Conservation (phyloP, 2,113 vertebrate species). For the Tringa solitaria region DNA sequence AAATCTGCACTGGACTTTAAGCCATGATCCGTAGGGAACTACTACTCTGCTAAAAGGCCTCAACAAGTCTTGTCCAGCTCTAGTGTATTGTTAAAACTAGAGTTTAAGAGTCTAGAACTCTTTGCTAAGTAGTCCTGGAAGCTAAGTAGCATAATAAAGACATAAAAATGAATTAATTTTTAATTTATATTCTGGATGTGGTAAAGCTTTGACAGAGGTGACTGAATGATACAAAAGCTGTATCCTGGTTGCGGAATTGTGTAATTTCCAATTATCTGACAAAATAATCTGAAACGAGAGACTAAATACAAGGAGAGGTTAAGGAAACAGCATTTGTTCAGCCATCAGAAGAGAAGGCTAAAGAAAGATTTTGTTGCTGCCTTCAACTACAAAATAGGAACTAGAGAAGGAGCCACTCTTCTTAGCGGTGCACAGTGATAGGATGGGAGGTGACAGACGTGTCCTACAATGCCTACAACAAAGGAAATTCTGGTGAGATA, state of each 20-base stretch:
- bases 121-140: not conserved
- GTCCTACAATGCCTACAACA: not conserved
- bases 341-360: not conserved
- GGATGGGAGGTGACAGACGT: not conserved
- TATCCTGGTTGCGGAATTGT: not conserved
- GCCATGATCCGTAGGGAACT: not conserved
- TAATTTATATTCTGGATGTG: not conserved
- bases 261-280: not conserved
- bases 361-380: not conserved
- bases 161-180: not conserved
- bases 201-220: not conserved
- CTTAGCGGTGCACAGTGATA: not conserved
- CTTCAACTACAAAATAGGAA: not conserved
- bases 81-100: not conserved
- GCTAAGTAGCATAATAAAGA: not conserved
- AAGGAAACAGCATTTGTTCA: not conserved
- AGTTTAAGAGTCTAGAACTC: not conserved
- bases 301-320: not conserved
- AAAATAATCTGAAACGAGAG: not conserved
- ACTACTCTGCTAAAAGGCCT: not conserved
- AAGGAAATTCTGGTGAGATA: not conserved
- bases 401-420: not conserved
- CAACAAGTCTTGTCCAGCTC: not conserved
- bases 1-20: not conserved
- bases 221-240: not conserved